phyloP scores from a whole-genome alignment of 92 coral and sea anemone species.

The Siderastrea radians region DNA sequence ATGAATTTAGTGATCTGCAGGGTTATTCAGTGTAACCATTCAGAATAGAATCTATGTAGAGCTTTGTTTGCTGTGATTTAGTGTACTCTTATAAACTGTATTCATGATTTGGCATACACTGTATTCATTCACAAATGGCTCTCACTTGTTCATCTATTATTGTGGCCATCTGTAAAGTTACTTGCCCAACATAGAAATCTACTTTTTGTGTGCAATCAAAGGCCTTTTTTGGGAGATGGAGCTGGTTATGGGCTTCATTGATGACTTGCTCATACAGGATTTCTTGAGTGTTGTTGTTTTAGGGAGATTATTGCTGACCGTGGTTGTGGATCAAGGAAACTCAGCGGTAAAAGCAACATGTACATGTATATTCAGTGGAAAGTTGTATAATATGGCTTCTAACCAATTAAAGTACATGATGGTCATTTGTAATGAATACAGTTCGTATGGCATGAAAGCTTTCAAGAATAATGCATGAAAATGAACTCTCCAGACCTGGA shows the following conservation, averaged over 20 bases:
- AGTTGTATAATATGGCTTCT: background rate
- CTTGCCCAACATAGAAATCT: background rate
- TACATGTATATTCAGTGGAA: background rate
- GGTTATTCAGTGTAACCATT: background rate
- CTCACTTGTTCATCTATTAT: no score
- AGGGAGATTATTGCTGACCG: no score
- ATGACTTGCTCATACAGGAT: no score
- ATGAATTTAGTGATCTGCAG: background rate
- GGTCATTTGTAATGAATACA: background rate
- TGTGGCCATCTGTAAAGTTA: background rate
- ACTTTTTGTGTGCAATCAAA: background rate
- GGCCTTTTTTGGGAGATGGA: background rate
- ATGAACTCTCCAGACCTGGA: constrained; percentile 12
- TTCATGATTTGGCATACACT: background rate
- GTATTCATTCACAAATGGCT: background rate
- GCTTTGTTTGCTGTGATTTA: constrained; percentile 4
- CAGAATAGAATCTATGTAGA: background rate
- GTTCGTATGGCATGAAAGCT: constrained; percentile 1
- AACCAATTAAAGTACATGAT: background rate
- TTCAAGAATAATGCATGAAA: background rate
- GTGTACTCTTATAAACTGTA: constrained; percentile 18
- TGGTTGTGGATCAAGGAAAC: no score
- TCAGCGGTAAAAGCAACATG: no score
- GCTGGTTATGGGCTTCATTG: no score
- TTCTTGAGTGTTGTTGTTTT: no score